Conservation (phyloP, 2,888 invertebrate species). For the Scotopteryx bipunctaria region DNA sequence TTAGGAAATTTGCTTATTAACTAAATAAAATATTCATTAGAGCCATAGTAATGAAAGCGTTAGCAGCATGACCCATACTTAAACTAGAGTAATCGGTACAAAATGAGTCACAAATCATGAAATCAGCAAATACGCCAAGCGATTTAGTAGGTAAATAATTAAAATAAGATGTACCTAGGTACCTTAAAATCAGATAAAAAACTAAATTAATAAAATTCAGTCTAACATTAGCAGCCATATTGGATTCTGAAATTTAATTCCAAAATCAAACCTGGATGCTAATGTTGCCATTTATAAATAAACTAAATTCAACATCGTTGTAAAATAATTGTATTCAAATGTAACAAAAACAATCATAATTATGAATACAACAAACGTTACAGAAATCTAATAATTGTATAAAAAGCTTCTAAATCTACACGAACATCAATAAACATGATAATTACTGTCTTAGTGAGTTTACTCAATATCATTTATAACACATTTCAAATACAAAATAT, state of each 20-base stretch:
- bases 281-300: constrained; percentile 55
- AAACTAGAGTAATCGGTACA: constrained; percentile 19
- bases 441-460: constrained; percentile 20
- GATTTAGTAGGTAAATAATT: too few relatives aligned
- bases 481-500: background rate
- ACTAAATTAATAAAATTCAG: constrained; percentile 47
- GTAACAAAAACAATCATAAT: constrained; percentile 24
- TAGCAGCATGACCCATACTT: constrained; percentile 36
- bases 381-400: constrained; percentile 38
- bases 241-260: constrained; percentile 42
- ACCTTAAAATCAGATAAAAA: too few relatives aligned
- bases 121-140: too few relatives aligned
- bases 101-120: constrained; percentile 36
- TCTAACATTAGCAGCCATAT: constrained; percentile 60
- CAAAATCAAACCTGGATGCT: constrained; percentile 52
- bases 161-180: too few relatives aligned
- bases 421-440: constrained; percentile 44
- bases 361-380: constrained; percentile 24
- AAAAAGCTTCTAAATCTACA: constrained; percentile 47
- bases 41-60: constrained; percentile 27
- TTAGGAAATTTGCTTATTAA: constrained; percentile 36
- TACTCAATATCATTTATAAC: constrained; percentile 11
- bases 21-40: constrained; percentile 21
- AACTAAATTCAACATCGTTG: constrained; percentile 32
- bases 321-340: constrained; percentile 38